Evolutionary conservation across 1,140 invertebrate species (phyloP).

Genomic region (Drosophila arawakana): DNA sequence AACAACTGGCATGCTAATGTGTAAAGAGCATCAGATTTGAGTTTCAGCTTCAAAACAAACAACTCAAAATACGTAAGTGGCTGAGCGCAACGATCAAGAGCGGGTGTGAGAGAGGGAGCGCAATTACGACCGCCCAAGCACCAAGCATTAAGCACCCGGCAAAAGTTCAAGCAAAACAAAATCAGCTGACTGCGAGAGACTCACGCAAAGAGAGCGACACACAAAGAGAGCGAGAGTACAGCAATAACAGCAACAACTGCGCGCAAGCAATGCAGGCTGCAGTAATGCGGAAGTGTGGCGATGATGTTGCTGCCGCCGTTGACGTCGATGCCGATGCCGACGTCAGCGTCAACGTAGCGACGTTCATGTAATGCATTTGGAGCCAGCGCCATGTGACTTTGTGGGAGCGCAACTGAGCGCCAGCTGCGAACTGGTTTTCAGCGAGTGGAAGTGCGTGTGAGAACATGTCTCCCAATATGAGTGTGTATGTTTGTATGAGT

Average conservation of each 20-base stretch:
- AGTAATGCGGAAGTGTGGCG: slow-evolving; percentile 79
- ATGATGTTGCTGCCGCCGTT: slow-evolving; percentile 16
- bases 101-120: slow-evolving; percentile 20
- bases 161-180: slow-evolving; percentile 83
- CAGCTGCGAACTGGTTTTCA: slow-evolving; percentile 67
- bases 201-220: slow-evolving; percentile 18
- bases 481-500: slow-evolving; percentile 4
- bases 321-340: slow-evolving; percentile 3
- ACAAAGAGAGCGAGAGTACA: slow-evolving; percentile 18
- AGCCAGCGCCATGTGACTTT: slow-evolving; percentile 53
- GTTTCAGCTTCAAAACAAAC: slow-evolving; percentile 40
- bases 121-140: slow-evolving; percentile 42
- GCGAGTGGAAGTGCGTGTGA: slow-evolving; percentile 32
- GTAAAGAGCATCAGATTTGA: slow-evolving; percentile 30
- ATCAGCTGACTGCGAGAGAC: slow-evolving; percentile 67
- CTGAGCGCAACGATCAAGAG: slow-evolving; percentile 20
- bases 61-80: slow-evolving; percentile 18
- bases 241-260: slow-evolving; percentile 5
- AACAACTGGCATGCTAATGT: slow-evolving; percentile 71
- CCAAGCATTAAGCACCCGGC: slow-evolving; percentile 64
- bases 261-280: slow-evolving; percentile 32
- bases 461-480: neutral
- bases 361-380: slow-evolving; percentile 70
- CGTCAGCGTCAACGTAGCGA: slow-evolving; percentile 22
- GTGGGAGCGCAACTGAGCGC: slow-evolving; percentile 54